A percentile compares a stretch with the other conserved stretches of the same genome.
Evolutionary conservation across 1,140 invertebrate genomes (phyloP).

Genomic region (Microplitis mediator): DNA sequence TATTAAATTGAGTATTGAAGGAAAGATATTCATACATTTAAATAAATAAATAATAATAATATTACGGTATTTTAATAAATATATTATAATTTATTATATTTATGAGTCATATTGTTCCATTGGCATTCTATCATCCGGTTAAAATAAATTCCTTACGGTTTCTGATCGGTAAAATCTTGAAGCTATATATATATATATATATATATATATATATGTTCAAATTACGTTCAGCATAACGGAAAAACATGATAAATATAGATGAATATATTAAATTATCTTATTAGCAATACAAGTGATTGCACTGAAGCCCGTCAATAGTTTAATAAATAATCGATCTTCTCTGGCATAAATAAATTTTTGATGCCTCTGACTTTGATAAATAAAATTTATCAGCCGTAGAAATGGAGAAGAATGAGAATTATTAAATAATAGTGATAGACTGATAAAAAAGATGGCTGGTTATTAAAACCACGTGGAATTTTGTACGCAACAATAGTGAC

Average conservation of each 20-base stretch:
- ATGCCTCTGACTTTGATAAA: background rate
- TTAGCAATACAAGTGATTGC: no score
- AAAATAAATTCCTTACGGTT: slow-evolving; percentile 56
- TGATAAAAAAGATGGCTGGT: slow-evolving; percentile 2
- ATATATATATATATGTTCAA: background rate
- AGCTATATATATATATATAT: background rate
- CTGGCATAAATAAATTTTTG: background rate
- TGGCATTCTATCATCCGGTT: slow-evolving; percentile 35
- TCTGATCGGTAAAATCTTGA: background rate
- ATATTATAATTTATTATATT: background rate
- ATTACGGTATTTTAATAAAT: no score
- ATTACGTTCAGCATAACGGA: background rate
- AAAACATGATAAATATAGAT: background rate
- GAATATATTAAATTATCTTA: background rate
- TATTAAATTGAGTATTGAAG: no score
- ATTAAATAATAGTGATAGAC: background rate
- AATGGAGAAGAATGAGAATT: background rate
- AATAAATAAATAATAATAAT: no score
- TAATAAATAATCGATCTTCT: background rate
- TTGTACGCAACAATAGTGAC: slow-evolving; percentile 23
- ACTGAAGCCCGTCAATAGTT: background rate
- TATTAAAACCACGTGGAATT: slow-evolving; percentile 9
- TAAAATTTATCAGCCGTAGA: slow-evolving; percentile 2
- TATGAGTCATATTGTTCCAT: background rate
- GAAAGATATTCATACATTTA: no score